Base-by-base conservation (phyloP, 2,888 invertebrate genomes). In the Drosophila kambysellisi region DNA sequence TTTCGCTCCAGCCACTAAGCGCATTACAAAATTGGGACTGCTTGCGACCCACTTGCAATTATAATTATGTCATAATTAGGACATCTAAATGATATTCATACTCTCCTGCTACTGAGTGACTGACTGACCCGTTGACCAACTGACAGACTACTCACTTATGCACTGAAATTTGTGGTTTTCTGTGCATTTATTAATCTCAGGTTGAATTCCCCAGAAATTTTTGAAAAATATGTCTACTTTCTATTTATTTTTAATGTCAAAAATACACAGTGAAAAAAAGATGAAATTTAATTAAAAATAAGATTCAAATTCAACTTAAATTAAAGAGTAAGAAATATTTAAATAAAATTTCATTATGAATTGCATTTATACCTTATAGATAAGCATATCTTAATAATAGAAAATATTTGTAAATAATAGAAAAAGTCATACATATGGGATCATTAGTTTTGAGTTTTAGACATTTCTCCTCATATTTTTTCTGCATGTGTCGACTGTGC, bases 1-100 rank as follows among this genome's bases (percentile, higher is more conserved):
- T 89, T 86, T 84, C 64, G 82, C 82, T 82, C 62, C 74, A 84
- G 80, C 71, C 76, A 53, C 74, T 78, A 52, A 61, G 30, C 43
- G 37, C 39, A 60, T 43, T 39, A 8, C 30, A 50, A 50, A 58
- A 66, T 48, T 41, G 15, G 51, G 48, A 48, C 51, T 51, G 51
- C 35, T 17, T 52, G 33, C 58, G 51, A 54, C 32, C 41, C 37
- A 68, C 48, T 52, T 65, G 52, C 78, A 77, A 81, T 81, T 77
- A 77, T 63, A 41, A 77, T 77, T 63, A 81, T 60, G 73, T 66
- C 68, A 41, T 77, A 72, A 77, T 79, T 63, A 58, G 78, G 39
- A 17, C 53, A 58, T 2, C 17, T 50, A 53, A 61, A 58, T 20
- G n/a, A 12, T 60, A 59, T 52, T 75, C 58, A n/a, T 39, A 53